Base-by-base conservation (phyloP, 35 echinoderm and acorn worm genomes). In the Ptychodera flava region DNA sequence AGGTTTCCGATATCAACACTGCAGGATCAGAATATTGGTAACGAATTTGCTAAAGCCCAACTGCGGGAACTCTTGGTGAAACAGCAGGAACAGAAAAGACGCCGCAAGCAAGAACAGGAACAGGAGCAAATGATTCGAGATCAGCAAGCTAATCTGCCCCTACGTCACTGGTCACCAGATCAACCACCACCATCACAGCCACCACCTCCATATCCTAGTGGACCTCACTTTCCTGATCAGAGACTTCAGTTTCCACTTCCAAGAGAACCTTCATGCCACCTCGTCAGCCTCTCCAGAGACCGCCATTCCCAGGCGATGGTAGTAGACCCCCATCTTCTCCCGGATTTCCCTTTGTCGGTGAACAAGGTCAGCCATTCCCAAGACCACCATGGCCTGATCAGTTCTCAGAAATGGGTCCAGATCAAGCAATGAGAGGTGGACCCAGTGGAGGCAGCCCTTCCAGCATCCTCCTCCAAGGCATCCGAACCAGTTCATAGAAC, bases 401-500 rank as follows among this genome's bases (percentile, higher is more conserved):
- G 38, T 31, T 33, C 1, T 29, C 2, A 16, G 28, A 53, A n/a
- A 81, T 88, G 78, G 34, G 45, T 38, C 22, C 15, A 15, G 36
- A 88, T 29, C 0, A 76, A 88, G 36, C 35, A 88, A 79, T 75
- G 22, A n/a, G n/a, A 76, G 80, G 0, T 78, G 79, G 76, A 85
- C 80, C 64, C 88, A 82, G 30, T 77, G 79, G 85, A 87, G 32
- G 30, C 81, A 53, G 35, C 32, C 64, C 1, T 30, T 77, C n/a
- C 85, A 85, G 16, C 83, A 81, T 45, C 33, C 84, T 53, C 37
- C 83, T 15, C 83, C 84, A 33, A 86, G 90, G 38, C 85, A 79
- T 28, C 86, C 86, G 1, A 92, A 90, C 31, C 96, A 81, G 31
- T 99, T 94, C 37, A 99, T 99, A 92, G 96, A 99, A 91, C 90